A percentile compares a stretch with the other conserved stretches of the same genome.
phyloP scores from a whole-genome alignment of 2,113 vertebrate species.

The Ophthalmotilapia sp. region DNA sequence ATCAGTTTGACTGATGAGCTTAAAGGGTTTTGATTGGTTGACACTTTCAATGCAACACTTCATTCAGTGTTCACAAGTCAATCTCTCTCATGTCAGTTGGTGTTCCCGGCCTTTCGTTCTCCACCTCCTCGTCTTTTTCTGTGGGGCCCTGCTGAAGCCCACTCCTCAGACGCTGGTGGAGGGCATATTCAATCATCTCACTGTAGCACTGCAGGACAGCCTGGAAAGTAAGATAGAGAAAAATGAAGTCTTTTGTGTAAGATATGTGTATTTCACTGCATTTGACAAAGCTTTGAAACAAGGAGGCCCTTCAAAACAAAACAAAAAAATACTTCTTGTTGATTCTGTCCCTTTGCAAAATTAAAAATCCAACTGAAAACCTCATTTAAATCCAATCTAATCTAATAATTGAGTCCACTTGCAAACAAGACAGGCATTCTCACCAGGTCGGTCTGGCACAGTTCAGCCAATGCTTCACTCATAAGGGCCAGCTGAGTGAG shows the following conservation, averaged over 20 bases:
- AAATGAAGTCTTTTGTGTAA: fast-evolving
- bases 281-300: background rate
- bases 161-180: conserved; percentile 63
- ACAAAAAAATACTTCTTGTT: background rate
- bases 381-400: background rate
- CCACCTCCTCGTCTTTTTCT: conserved; percentile 58
- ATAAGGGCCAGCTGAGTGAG: conserved; percentile 12
- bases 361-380: background rate
- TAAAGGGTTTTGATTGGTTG: conserved; percentile 28
- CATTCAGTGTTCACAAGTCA: conserved; percentile 60
- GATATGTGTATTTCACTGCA: background rate
- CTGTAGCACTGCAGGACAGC: conserved; percentile 71
- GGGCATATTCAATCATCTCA: conserved; percentile 69
- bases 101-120: conserved; percentile 64
- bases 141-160: conserved; percentile 28
- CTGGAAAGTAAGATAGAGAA: conserved; percentile 25
- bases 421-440: conserved; percentile 5
- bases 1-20: conserved; percentile 70
- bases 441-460: conserved; percentile 66
- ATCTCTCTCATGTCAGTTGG: conserved; percentile 75
- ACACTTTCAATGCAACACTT: background rate
- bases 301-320: background rate
- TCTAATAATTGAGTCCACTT: fast-evolving
- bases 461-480: conserved; percentile 54
- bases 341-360: background rate